A percentile compares a stretch with the other conserved stretches of the same genome.
Conservation (phyloP, 2,113 vertebrate genomes). For the Pelmatolapia mariae region DNA sequence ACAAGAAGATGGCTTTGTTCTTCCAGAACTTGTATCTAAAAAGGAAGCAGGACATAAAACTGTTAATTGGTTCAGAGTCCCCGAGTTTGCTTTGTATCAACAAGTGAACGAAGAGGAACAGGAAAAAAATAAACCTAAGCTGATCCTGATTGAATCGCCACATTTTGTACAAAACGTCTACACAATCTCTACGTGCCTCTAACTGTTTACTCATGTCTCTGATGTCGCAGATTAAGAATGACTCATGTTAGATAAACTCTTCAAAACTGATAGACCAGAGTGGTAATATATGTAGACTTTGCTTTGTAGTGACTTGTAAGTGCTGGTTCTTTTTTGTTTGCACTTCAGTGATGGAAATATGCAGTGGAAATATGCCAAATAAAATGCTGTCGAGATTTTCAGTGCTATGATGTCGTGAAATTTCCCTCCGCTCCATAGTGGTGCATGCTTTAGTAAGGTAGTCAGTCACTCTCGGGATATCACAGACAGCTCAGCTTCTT, state of each 20-base stretch:
- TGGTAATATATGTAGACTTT: background rate
- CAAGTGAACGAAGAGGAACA: background rate
- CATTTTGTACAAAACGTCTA: too few species aligned
- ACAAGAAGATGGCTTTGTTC: constrained; percentile 74
- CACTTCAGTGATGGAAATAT: too few species aligned
- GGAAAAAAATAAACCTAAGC: background rate
- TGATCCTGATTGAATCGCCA: too few species aligned
- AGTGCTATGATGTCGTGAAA: too few species aligned
- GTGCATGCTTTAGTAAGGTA: too few species aligned
- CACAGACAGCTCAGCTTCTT: background rate
- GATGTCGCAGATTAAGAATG: background rate
- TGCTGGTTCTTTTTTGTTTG: too few species aligned
- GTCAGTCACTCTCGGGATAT: too few species aligned
- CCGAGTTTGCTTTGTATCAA: background rate
- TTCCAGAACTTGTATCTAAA: constrained; percentile 73
- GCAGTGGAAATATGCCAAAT: too few species aligned
- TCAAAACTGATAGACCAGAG: background rate
- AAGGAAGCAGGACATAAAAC: background rate
- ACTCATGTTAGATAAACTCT: background rate
- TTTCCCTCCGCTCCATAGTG: too few species aligned
- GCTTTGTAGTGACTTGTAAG: too few species aligned
- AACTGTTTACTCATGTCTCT: background rate
- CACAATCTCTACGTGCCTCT: background rate
- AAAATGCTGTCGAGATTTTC: too few species aligned
- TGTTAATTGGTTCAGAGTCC: background rate